Conservation (phyloP, 2,888 invertebrate genomes). For the Didymodactylos carnosus region DNA sequence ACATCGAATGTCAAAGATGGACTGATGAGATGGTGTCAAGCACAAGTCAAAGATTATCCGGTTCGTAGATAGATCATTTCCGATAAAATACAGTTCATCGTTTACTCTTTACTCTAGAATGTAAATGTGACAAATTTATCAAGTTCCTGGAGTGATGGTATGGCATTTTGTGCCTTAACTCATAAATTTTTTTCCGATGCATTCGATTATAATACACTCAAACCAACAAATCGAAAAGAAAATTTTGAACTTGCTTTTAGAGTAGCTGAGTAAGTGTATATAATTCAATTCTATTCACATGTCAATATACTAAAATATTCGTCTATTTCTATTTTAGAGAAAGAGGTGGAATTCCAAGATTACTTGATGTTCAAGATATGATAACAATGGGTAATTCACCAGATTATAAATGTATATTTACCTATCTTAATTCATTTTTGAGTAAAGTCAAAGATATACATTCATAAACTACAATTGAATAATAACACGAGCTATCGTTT, state of each 20-base stretch:
- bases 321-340: too few species aligned
- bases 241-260: slow-evolving; percentile 94
- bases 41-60: background rate
- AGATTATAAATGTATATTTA: background rate
- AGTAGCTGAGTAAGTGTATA: slow-evolving; percentile 93
- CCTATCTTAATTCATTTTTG: background rate
- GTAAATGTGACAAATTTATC: slow-evolving; percentile 35
- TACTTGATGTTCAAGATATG: background rate
- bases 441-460: background rate
- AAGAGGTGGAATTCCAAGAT: background rate
- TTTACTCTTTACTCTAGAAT: slow-evolving; percentile 43
- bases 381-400: background rate
- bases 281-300: too few species aligned
- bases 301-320: too few species aligned
- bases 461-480: too few species aligned
- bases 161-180: slow-evolving; percentile 93
- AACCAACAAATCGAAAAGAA: slow-evolving; percentile 66
- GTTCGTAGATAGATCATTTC: background rate
- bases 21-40: background rate
- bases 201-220: slow-evolving; percentile 74
- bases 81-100: background rate
- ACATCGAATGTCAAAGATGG: background rate
- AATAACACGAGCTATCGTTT: too few species aligned
- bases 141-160: slow-evolving; percentile 39
- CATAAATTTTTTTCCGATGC: slow-evolving; percentile 93